phyloP scores from a whole-genome alignment of 2,113 vertebrate genomes.

The Noturus placidus region DNA sequence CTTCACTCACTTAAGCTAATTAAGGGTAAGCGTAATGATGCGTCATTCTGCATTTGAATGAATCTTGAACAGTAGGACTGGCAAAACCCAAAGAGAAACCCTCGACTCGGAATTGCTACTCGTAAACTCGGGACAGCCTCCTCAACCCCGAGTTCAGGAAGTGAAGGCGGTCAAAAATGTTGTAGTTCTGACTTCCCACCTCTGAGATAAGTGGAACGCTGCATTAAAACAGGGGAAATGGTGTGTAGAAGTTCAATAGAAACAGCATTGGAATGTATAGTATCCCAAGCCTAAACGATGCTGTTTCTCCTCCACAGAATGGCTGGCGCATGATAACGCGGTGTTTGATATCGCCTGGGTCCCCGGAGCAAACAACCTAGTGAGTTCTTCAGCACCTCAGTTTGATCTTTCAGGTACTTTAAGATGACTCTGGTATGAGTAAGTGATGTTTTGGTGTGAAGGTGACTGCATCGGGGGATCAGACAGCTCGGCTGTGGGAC shows the following conservation, averaged over 20 bases:
- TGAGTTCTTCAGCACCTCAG: slow-evolving; percentile 65
- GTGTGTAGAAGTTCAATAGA: background rate
- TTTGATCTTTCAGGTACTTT: background rate
- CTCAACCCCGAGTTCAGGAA: background rate
- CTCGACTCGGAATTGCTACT: background rate
- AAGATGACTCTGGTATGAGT: background rate
- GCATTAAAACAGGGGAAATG: background rate
- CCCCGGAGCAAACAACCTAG: slow-evolving; percentile 85
- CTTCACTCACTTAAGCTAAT: background rate
- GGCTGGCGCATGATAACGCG: slow-evolving; percentile 94
- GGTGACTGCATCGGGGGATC: slow-evolving; percentile 96
- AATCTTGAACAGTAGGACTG: background rate
- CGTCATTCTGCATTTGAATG: background rate
- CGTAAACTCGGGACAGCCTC: background rate
- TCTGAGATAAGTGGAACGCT: background rate
- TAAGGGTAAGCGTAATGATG: background rate
- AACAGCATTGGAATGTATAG: background rate
- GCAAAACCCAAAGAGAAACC: background rate
- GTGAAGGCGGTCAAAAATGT: background rate
- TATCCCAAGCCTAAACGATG: background rate
- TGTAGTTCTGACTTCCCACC: background rate
- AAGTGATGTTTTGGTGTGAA: slow-evolving; percentile 58
- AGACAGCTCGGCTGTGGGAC: slow-evolving; percentile 93
- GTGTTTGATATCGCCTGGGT: slow-evolving; percentile 97
- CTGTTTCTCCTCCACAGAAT: slow-evolving; percentile 75